Conservation (phyloP, 1,140 invertebrate genomes). For the Cyrtorhinus lividipennis region DNA sequence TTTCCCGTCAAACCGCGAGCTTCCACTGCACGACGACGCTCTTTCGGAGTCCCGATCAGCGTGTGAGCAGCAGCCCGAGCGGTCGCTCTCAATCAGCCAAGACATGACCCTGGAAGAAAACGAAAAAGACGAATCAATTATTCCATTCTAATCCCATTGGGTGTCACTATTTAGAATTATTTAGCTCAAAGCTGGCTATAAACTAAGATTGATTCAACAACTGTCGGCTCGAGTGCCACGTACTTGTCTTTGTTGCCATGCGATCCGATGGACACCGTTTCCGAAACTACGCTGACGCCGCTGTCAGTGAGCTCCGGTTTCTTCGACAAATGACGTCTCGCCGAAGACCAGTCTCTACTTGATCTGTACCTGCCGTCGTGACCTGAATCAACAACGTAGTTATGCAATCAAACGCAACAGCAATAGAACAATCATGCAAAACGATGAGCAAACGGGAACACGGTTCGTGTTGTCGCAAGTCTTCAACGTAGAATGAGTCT, state of each 20-base stretch:
- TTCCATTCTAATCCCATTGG: too few relatives aligned
- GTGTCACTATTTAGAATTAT: too few relatives aligned
- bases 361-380: slow-evolving; percentile 33
- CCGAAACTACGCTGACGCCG: slow-evolving; percentile 62
- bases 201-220: too few relatives aligned
- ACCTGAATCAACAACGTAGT: too few relatives aligned
- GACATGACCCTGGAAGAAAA: slow-evolving; percentile 29
- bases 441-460: background rate
- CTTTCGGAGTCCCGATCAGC: slow-evolving; percentile 20
- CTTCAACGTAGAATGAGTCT: background rate
- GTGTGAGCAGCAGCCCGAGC: slow-evolving; percentile 18
- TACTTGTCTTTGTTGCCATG: slow-evolving; percentile 34
- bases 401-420: too few relatives aligned
- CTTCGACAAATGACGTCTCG: slow-evolving; percentile 43
- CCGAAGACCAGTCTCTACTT: slow-evolving; percentile 27
- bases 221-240: too few relatives aligned
- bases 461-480: background rate
- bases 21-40: slow-evolving; percentile 14
- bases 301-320: slow-evolving; percentile 60
- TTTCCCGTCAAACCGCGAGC: slow-evolving; percentile 17
- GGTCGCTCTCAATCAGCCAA: slow-evolving; percentile 40
- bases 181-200: too few relatives aligned
- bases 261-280: slow-evolving; percentile 34
- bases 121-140: too few relatives aligned
- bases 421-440: slow-evolving; percentile 9